Percentiles rank a stretch among this genome's conserved stretches.
Evolutionary conservation across 1,140 invertebrate species (phyloP).

Genomic region (Pantala flavescens): DNA sequence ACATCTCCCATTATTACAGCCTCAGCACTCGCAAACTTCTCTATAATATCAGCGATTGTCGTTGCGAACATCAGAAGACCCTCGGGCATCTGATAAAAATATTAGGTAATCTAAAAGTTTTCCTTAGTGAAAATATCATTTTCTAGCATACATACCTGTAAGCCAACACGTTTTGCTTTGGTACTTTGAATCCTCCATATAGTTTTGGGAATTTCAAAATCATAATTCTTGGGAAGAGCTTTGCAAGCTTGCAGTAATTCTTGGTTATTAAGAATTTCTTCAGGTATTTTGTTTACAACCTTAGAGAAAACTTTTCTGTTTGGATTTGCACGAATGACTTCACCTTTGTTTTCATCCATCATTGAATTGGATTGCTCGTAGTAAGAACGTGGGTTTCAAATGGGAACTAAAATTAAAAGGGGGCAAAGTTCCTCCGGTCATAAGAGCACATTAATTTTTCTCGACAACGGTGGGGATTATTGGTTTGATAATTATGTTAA

Average conservation of each 20-base stretch:
- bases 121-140: neutral
- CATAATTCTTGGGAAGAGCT: slow-evolving; percentile 85
- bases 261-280: slow-evolving; percentile 70
- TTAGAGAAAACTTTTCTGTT: slow-evolving; percentile 58
- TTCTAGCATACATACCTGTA: slow-evolving; percentile 41
- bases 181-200: slow-evolving; percentile 86
- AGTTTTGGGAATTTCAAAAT: slow-evolving; percentile 97
- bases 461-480: too few species aligned
- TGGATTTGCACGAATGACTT: slow-evolving; percentile 64
- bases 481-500: too few species aligned
- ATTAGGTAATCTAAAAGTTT: neutral
- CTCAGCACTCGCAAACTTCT: slow-evolving; percentile 83
- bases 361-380: neutral
- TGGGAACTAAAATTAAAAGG: too few species aligned
- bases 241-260: slow-evolving; percentile 60
- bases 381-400: too few species aligned
- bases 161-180: slow-evolving; percentile 74
- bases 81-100: slow-evolving; percentile 79
- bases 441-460: too few species aligned
- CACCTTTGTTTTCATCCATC: slow-evolving; percentile 31
- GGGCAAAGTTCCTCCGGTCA: too few species aligned
- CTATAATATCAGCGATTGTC: slow-evolving; percentile 87
- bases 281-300: slow-evolving; percentile 50
- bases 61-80: slow-evolving; percentile 85
- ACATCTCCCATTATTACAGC: slow-evolving; percentile 98